Evolutionary conservation across 2,888 invertebrate species (phyloP).

Genomic region (Muschampia plurimacula): DNA sequence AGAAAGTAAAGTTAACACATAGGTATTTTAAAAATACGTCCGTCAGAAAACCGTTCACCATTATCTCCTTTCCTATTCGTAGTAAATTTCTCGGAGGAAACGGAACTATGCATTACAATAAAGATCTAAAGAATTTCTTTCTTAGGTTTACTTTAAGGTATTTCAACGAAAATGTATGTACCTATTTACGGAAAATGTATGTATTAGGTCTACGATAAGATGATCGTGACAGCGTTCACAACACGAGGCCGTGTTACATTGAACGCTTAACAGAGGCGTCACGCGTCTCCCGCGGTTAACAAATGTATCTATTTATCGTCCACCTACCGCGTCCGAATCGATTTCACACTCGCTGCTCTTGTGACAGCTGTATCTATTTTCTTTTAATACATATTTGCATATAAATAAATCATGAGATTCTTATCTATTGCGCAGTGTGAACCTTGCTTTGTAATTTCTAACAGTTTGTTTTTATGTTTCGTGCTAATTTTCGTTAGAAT

Average conservation of each 20-base stretch:
- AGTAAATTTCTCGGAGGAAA: not conserved
- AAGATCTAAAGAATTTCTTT: not conserved
- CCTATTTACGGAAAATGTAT: not conserved
- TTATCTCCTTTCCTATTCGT: not conserved
- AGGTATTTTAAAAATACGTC: too few species aligned
- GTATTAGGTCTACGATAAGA: not conserved
- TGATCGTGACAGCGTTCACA: constrained; percentile 63
- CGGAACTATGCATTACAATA: not conserved
- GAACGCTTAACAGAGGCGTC: constrained; percentile 64
- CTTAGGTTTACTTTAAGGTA: not conserved
- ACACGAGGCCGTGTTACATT: constrained; percentile 68
- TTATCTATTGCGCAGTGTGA: constrained; percentile 20
- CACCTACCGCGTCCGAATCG: constrained; percentile 67
- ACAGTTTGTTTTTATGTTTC: not conserved
- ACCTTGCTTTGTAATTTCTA: not conserved
- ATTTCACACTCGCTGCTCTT: constrained; percentile 69
- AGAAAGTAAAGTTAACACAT: too few species aligned
- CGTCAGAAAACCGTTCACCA: not conserved
- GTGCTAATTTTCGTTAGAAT: not conserved
- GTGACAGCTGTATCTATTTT: constrained; percentile 63
- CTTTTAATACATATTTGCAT: constrained; percentile 65
- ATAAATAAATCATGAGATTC: constrained; percentile 49
- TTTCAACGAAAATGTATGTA: constrained; percentile 4
- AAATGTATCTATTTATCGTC: constrained; percentile 62
- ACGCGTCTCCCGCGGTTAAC: constrained; percentile 62